Evolutionary conservation across 35 echinoderm and acorn worm genomes (phyloP), one percentile per base, ranked within the genome.

Genomic region (Strongylocentrotus purpuratus): DNA sequence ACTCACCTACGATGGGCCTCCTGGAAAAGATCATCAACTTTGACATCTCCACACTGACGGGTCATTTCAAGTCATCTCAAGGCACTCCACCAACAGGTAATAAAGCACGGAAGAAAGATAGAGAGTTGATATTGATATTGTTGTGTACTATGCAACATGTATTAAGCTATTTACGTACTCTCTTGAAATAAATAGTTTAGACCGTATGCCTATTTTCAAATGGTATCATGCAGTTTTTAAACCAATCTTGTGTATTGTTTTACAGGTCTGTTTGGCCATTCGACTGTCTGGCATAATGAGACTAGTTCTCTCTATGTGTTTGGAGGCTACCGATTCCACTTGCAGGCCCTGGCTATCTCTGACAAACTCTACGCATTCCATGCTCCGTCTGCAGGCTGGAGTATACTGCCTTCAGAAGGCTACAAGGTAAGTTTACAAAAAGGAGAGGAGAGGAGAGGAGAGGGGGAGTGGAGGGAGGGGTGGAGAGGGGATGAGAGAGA

Each of bases 231-330:
- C 1, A 22, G 61, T 5, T 22, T 70, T n/a, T n/a, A n/a, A n/a
- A 41, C 35, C 35, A 22, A n/a, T 33, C 9, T 31, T 22, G 2
- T 50, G 46, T 93, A 8, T 48, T 28, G 48, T n/a, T 93, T 89
- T 86, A 99, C 46, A 99, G 98, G 98, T 95, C 47, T 99, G 31
- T 99, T 94, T 97, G 98, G 98, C 5, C 98, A 99, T 59, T 95
- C 94, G 50, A 94, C 96, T 9, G 95, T 96, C 28, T 98, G 97
- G 96, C 97, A 99, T 86, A 4, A 45, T 50, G 95, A 94, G 25
- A 92, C 98, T 11, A 48, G 20, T 14, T 32, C 98, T 2, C 61
- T 99, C 25, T 99, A 98, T 90, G 96, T 98, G 2, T 99, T 93
- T 94, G 98, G 98, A 20, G 98, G 98, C 25, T 99, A 99, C 91